Percentiles rank a stretch among this genome's conserved stretches.
phyloP scores from a whole-genome alignment of 2,888 invertebrate species.

The Busseola fusca region DNA sequence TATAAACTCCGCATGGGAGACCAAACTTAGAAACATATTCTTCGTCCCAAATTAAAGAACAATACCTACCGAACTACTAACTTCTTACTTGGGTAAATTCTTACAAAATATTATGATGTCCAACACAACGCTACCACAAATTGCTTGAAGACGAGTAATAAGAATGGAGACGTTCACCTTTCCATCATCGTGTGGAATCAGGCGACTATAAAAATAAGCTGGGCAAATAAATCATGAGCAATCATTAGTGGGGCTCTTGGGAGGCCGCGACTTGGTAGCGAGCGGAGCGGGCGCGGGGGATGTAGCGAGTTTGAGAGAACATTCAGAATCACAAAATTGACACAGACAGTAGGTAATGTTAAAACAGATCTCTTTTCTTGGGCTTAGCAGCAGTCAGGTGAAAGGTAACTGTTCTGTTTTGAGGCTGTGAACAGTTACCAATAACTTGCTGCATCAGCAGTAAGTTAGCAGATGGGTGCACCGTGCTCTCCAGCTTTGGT shows the following conservation, averaged over 20 bases:
- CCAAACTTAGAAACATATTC: constrained; percentile 11
- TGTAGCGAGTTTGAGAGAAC: constrained; percentile 15
- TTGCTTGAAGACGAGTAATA: constrained; percentile 50
- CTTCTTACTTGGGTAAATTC: constrained; percentile 16
- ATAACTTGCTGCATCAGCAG: not conserved
- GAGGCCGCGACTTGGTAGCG: constrained; percentile 33
- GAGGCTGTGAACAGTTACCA: not conserved
- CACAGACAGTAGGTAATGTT: too few relatives aligned
- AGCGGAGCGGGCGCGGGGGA: constrained; percentile 53
- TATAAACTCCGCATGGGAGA: not conserved
- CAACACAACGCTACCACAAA: constrained; percentile 30
- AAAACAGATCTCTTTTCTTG: not conserved
- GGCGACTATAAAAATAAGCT: constrained; percentile 81
- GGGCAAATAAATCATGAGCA: constrained; percentile 85
- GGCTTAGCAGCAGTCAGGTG: not conserved
- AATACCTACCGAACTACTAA: constrained; percentile 17
- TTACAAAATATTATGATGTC: constrained; percentile 32
- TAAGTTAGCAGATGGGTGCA: not conserved
- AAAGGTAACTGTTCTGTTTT: not conserved
- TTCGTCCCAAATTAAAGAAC: constrained; percentile 4
- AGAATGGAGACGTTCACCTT: constrained; percentile 70
- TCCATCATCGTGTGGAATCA: constrained; percentile 72
- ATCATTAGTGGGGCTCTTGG: constrained; percentile 82
- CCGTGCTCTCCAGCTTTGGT: not conserved
- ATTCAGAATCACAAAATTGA: not conserved